phyloP scores from a whole-genome alignment of 2,113 vertebrate species.

The Rhagologus leucostigma region DNA sequence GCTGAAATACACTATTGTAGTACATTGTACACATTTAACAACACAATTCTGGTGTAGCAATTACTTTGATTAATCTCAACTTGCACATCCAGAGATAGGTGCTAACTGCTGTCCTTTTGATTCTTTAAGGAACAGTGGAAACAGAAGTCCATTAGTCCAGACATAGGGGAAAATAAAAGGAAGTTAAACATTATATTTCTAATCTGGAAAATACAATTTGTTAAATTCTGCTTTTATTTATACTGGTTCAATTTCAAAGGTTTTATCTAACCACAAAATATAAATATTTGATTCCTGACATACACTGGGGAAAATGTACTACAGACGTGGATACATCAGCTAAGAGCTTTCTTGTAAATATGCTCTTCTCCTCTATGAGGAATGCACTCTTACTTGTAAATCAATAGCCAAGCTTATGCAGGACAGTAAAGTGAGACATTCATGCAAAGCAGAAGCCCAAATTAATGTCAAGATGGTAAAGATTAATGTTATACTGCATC shows the following conservation, averaged over 20 bases:
- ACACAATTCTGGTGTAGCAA: neutral
- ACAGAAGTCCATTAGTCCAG: neutral
- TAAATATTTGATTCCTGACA: neutral
- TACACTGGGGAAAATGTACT: neutral
- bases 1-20: neutral
- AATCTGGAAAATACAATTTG: neutral
- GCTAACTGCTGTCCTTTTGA: neutral
- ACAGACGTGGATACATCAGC: neutral
- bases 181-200: neutral
- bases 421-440: neutral
- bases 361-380: neutral
- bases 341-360: neutral
- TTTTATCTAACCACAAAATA: neutral
- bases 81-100: neutral
- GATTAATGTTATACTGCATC: neutral
- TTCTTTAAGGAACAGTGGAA: neutral
- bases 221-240: neutral
- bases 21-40: neutral
- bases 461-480: conserved; percentile 3
- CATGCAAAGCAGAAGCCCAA: neutral
- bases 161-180: neutral
- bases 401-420: neutral
- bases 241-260: neutral
- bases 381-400: neutral
- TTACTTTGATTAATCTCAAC: neutral